Evolutionary conservation across 2,888 invertebrate genomes (phyloP).

Genomic region (Scaptomyza tumidula): DNA sequence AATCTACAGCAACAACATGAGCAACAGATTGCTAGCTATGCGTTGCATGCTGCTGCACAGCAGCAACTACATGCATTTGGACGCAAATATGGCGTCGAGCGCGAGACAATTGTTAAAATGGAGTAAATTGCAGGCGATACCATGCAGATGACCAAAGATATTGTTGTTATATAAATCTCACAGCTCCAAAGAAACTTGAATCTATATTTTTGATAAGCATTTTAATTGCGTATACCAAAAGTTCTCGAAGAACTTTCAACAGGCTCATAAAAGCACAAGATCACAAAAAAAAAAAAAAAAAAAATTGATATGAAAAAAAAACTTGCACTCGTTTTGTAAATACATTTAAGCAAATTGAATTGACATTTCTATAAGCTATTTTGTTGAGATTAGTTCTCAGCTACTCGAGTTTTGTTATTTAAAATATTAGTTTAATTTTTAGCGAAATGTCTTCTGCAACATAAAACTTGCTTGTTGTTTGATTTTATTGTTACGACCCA

Average conservation of each 20-base stretch:
- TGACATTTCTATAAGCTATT: conserved; percentile 49
- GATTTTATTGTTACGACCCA: conserved; percentile 32
- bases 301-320: conserved; percentile 2
- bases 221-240: conserved; percentile 38
- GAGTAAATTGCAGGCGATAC: conserved; percentile 64
- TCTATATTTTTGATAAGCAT: conserved; percentile 27
- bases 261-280: background rate
- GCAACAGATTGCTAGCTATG: conserved; percentile 75
- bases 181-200: conserved; percentile 74
- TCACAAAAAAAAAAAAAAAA: conserved; percentile 4
- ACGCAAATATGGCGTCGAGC: conserved; percentile 77
- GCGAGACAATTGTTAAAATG: conserved; percentile 83
- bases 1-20: conserved; percentile 66
- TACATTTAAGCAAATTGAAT: conserved; percentile 53
- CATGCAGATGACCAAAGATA: conserved; percentile 67
- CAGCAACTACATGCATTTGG: conserved; percentile 80
- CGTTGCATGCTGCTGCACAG: conserved; percentile 72
- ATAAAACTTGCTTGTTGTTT: conserved; percentile 17
- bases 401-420: conserved; percentile 69
- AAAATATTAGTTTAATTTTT: conserved; percentile 65
- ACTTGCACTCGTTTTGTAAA: conserved; percentile 47
- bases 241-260: conserved; percentile 66
- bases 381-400: conserved; percentile 9
- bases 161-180: conserved; percentile 70
- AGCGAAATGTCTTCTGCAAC: conserved; percentile 54